A percentile compares a stretch with the other conserved stretches of the same genome.
Evolutionary conservation across 2,888 invertebrate genomes (phyloP).

Genomic region (Lymantria dispar): DNA sequence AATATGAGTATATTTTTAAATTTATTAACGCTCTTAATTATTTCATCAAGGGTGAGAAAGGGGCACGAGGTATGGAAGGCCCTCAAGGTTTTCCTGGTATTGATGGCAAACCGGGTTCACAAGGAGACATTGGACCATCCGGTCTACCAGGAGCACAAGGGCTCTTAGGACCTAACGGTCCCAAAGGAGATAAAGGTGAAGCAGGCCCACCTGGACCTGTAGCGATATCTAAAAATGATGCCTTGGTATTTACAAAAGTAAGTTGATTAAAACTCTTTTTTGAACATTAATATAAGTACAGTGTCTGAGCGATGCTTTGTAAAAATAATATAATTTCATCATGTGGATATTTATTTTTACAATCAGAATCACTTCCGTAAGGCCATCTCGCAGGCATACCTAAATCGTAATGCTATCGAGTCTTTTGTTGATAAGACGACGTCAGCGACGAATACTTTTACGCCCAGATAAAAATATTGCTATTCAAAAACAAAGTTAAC

Average conservation of each 20-base stretch:
- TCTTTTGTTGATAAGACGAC: too few relatives aligned
- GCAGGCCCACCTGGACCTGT: conserved; percentile 86
- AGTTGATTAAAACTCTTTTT: neutral
- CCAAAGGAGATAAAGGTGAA: conserved; percentile 87
- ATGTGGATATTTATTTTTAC: too few relatives aligned
- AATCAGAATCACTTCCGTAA: too few relatives aligned
- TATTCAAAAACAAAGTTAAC: too few relatives aligned
- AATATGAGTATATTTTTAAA: too few relatives aligned
- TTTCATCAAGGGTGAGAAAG: conserved; percentile 82
- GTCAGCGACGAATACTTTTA: too few relatives aligned
- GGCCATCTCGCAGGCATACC: too few relatives aligned
- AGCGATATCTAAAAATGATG: conserved; percentile 83
- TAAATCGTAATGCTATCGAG: too few relatives aligned
- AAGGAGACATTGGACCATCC: conserved; percentile 87
- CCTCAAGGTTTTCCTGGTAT: conserved; percentile 85
- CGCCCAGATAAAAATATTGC: too few relatives aligned
- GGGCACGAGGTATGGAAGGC: conserved; percentile 85
- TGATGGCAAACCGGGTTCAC: conserved; percentile 85
- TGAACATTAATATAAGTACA: neutral
- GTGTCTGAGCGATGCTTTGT: too few relatives aligned
- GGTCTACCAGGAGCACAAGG: conserved; percentile 88
- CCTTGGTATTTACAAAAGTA: conserved; percentile 82
- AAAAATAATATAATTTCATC: too few relatives aligned
- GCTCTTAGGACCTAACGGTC: conserved; percentile 84
- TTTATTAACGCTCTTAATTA: too few relatives aligned